Evolutionary conservation across 2,888 invertebrate species (phyloP), one percentile per base, ranked within the genome.

Genomic region (Euplagia quadripunctaria): DNA sequence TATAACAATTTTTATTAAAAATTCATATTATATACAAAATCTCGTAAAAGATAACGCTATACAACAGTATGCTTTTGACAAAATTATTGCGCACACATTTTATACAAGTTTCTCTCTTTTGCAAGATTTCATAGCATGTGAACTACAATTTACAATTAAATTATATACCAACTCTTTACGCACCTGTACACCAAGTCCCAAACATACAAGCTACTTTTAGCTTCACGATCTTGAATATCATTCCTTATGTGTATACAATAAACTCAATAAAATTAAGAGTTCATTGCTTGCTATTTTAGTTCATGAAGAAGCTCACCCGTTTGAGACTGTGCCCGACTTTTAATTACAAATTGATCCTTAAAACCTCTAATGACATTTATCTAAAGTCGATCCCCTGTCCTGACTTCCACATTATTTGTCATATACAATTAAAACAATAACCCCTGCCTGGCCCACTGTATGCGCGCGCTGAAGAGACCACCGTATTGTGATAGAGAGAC

Each of bases 391-490:
- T 64, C 73, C 64, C 72, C 72, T 69, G 71, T 72, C 77, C 74
- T 71, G 68, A 72, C 73, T 7, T 20, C 43, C 49, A 11, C 42
- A 31, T 51, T 67, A 64, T 64, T 70, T 58, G 66, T 72, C 58
- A 12, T 43, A 58, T 64, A 58, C 52, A 66, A 41, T 46, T 67
- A 67, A 69, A 67, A 65, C 65, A 75, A 72, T 55, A 31, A 31
- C 20, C 46, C 41, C 55, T 68, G 55, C 64, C 64, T 64, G 51
- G 31, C 67, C 67, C 67, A 20, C 46, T 41, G 20, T 41, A 9
- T 31, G 20, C 78, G 70, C 80, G 67, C 69, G 73, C 80, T 11
- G 72, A 84, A 85, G 79, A 84, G 70, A 77, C 79, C 80, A 63
- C 68, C 31, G n/a, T 46, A 46, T 42, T 46, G 49, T 72, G 78